phyloP scores from a whole-genome alignment of 2,888 invertebrate species.

The Pomacea canaliculata region DNA sequence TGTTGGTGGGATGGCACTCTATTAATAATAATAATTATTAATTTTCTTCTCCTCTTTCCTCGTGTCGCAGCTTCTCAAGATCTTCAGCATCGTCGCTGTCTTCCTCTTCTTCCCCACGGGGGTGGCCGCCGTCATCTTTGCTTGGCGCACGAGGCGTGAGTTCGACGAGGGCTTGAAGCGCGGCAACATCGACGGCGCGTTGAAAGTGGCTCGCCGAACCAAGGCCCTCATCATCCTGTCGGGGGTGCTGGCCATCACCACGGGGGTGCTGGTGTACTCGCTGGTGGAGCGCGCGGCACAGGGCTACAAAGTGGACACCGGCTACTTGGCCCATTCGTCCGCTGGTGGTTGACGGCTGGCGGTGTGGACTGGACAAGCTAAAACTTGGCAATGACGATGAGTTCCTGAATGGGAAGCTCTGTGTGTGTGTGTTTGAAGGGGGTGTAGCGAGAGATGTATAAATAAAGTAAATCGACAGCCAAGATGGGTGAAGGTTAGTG shows the following conservation, averaged over 20 bases:
- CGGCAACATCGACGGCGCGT: constrained; percentile 57
- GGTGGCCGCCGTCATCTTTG: constrained; percentile 51
- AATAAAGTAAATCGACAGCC: too few relatives aligned
- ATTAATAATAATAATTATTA: too few relatives aligned
- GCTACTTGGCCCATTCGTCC: background rate
- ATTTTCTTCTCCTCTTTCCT: too few relatives aligned
- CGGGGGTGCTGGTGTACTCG: constrained; percentile 46
- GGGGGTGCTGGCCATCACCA: constrained; percentile 43
- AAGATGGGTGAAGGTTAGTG: too few relatives aligned
- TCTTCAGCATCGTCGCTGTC: constrained; percentile 49
- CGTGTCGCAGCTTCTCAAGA: constrained; percentile 37
- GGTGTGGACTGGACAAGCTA: background rate
- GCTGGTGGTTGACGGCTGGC: background rate
- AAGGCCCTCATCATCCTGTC: constrained; percentile 54
- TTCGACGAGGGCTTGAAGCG: constrained; percentile 54
- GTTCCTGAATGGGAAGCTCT: background rate
- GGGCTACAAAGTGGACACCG: background rate
- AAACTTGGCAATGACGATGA: background rate
- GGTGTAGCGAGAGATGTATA: background rate
- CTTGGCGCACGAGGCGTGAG: constrained; percentile 49
- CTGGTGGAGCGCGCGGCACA: constrained; percentile 40
- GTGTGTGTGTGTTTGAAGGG: constrained; percentile 15
- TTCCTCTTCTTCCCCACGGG: constrained; percentile 62
- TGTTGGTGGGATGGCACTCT: too few relatives aligned
- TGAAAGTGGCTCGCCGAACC: constrained; percentile 50